phyloP scores from a whole-genome alignment of 2,797 vertebrate species.

The Botia kubotai region DNA sequence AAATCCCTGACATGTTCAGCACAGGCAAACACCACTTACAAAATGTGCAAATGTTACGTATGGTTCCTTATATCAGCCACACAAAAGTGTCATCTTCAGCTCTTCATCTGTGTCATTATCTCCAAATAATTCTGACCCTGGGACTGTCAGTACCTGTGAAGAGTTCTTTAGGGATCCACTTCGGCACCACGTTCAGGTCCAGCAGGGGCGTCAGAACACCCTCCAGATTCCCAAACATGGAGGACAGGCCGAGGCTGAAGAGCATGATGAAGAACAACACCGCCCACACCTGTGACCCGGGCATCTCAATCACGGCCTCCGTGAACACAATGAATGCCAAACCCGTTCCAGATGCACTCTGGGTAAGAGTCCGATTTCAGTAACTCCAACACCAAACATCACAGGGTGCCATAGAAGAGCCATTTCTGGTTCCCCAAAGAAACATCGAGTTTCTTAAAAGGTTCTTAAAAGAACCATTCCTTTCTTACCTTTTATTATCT shows the following conservation, averaged over 20 bases:
- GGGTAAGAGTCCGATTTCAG: conserved; percentile 1
- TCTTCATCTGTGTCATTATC: neutral
- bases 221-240: conserved; percentile 92
- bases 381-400: neutral
- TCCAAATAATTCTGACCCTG: too few relatives aligned
- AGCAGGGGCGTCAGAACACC: conserved; percentile 83
- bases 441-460: too few relatives aligned
- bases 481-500: too few relatives aligned
- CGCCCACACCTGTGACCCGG: conserved; percentile 87
- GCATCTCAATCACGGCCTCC: conserved; percentile 87
- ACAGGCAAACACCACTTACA: too few relatives aligned
- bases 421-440: too few relatives aligned
- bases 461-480: too few relatives aligned
- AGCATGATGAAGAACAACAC: conserved; percentile 91
- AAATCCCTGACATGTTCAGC: too few relatives aligned
- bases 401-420: too few relatives aligned
- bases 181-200: conserved; percentile 80
- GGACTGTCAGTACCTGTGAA: conserved; percentile 78
- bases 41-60: too few relatives aligned
- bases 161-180: conserved; percentile 79
- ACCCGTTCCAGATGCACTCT: conserved; percentile 90
- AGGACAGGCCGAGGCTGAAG: conserved; percentile 88
- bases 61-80: too few relatives aligned
- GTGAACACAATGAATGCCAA: conserved; percentile 91
- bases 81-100: too few relatives aligned